Percentiles rank a stretch among this genome's conserved stretches.
These are phyloP conservation scores for Urophycis tenuis DNA, from an alignment of 2,797 vertebrate genomes.

Conservation along the genomic window DNA sequence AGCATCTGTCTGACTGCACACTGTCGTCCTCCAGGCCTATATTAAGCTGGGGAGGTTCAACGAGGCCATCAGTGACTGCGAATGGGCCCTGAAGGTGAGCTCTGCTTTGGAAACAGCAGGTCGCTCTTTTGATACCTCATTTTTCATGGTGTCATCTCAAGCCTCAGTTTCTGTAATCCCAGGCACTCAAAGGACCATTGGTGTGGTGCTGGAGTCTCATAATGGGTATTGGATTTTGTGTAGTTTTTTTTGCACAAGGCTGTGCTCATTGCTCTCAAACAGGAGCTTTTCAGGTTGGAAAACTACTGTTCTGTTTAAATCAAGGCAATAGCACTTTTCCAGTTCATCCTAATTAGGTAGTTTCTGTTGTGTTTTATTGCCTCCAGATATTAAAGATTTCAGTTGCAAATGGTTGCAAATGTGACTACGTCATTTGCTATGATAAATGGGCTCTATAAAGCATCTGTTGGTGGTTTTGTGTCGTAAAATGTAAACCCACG, in stretches of 20 bases:
- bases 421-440: constrained; percentile 2
- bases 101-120: constrained; percentile 14
- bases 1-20: constrained; percentile 16
- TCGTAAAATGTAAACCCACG: constrained; percentile 6
- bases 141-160: constrained; percentile 35
- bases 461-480: not conserved
- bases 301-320: no score
- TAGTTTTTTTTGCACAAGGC: constrained; percentile 4
- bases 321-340: not conserved
- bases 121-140: constrained; percentile 35
- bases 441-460: not conserved
- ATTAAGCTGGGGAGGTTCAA: constrained; percentile 79
- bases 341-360: constrained; percentile 9
- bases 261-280: constrained; percentile 8
- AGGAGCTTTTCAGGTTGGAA: not conserved
- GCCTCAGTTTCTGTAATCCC: constrained; percentile 16
- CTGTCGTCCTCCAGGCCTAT: constrained; percentile 67
- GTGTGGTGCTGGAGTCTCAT: not conserved
- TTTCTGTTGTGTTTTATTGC: constrained; percentile 6
- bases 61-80: constrained; percentile 83
- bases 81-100: constrained; percentile 91
- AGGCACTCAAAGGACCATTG: constrained; percentile 16
- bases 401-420: no score
- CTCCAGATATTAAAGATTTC: constrained; percentile 2
- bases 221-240: not conserved